phyloP scores from a whole-genome alignment of 2,888 invertebrate species.

The Phalera bucephala region DNA sequence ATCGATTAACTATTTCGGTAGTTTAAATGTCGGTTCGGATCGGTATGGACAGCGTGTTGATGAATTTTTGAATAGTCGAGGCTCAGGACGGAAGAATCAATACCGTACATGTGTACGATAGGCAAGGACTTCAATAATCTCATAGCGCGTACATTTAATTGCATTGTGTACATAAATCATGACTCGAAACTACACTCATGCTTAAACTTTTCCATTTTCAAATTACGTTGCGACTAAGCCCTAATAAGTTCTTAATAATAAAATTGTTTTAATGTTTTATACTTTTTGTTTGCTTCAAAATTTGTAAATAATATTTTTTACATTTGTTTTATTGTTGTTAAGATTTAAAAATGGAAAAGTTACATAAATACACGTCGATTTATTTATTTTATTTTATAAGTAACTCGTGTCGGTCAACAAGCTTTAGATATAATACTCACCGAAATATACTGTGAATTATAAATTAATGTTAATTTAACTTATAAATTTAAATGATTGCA shows the following conservation, averaged over 20 bases:
- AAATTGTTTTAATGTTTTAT: too few relatives aligned
- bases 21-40: slow-evolving; percentile 53
- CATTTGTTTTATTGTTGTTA: background rate
- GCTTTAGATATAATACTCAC: too few relatives aligned
- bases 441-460: too few relatives aligned
- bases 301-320: background rate
- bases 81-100: slow-evolving; percentile 77
- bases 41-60: slow-evolving; percentile 63
- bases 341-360: background rate
- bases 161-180: background rate
- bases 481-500: too few relatives aligned
- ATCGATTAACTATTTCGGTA: slow-evolving; percentile 40
- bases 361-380: too few relatives aligned
- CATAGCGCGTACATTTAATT: slow-evolving; percentile 14
- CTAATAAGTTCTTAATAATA: background rate
- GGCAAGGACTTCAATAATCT: slow-evolving; percentile 54
- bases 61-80: slow-evolving; percentile 76
- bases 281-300: too few relatives aligned
- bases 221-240: too few relatives aligned
- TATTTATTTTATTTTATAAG: too few relatives aligned
- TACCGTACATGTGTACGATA: slow-evolving; percentile 52
- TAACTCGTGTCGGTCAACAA: too few relatives aligned
- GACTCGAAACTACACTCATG: too few relatives aligned
- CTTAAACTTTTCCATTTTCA: background rate
- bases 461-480: too few relatives aligned